Evolutionary conservation across 2,888 invertebrate genomes (phyloP), one percentile per base, ranked within the genome.

Genomic region (Eueremaeus valkanovi): DNA sequence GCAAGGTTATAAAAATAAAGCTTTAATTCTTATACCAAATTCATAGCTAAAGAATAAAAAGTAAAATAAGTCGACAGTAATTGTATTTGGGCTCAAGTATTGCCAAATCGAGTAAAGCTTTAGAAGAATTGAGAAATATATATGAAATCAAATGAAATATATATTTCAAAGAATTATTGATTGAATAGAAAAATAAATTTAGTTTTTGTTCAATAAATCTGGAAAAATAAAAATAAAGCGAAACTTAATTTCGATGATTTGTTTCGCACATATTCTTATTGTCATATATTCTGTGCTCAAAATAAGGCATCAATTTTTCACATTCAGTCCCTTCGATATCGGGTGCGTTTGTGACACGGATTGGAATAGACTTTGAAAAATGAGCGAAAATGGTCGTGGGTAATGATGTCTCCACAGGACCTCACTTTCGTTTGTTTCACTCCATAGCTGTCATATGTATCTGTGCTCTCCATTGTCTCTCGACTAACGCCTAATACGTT

Each of bases 301-400:
- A n/a, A n/a, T n/a, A n/a, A n/a, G n/a, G n/a, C 16, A 6, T 16
- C 45, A 45, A 45, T 16, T 11, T 55, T 55, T 55, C 55, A 27
- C 27, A 55, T 27, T 55, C 16, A 55, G 24, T 55, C n/a, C n/a
- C n/a, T n/a, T 24, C 27, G 11, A 55, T 21, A 45, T 55, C 2
- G 55, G 11, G 9, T 27, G 0, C 55, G 27, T 55, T 36, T 31
- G 31, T 68, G 68, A 68, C 40, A 21, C 40, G 13, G 24, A 68
- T 40, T 68, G 68, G 42, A 68, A 68, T 42, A 68, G 68, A 68
- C 68, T 42, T 68, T 68, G 68, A 68, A 68, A 68, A 42, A 68
- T 68, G 68, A 68, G 42, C 21, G 8, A 3, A 36, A 68, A 33
- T 16, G 11, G 5, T 68, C 11, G n/a, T 24, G 24, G 40, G 42